Percentiles rank a stretch among this genome's conserved stretches.
These are phyloP conservation scores for Alectura lathami DNA, from an alignment of 2,113 vertebrate species.

Conservation along the genomic window DNA sequence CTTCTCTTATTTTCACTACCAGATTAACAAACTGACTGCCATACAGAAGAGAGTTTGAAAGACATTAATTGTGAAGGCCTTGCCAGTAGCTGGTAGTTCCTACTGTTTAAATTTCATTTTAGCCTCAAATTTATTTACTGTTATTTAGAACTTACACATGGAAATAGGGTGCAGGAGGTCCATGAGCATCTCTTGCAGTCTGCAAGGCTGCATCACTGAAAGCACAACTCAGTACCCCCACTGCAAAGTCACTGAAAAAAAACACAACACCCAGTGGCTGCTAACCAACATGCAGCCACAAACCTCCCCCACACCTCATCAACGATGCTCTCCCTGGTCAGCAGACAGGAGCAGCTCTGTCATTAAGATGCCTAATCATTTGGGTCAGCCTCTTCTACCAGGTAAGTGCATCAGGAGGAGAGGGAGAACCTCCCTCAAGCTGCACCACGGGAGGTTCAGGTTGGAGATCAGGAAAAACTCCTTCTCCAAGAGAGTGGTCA, in stretches of 20 bases:
- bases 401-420: no score
- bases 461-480: no score
- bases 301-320: background rate
- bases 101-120: background rate
- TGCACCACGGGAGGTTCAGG: no score
- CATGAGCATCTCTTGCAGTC: background rate
- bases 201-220: background rate
- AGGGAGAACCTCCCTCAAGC: no score
- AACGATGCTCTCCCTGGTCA: background rate
- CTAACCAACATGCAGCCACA: background rate
- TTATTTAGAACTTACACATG: background rate
- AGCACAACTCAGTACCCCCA: background rate
- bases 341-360: background rate
- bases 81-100: background rate
- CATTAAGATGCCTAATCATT: no score
- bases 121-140: background rate
- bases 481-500: no score
- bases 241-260: background rate
- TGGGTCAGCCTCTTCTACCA: no score
- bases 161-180: background rate
- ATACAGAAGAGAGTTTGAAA: fast-evolving
- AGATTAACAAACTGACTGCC: background rate
- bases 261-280: background rate
- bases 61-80: background rate
- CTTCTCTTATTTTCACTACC: background rate